Base-by-base conservation (phyloP, 2,113 vertebrate genomes). In the Ammospiza caudacuta region DNA sequence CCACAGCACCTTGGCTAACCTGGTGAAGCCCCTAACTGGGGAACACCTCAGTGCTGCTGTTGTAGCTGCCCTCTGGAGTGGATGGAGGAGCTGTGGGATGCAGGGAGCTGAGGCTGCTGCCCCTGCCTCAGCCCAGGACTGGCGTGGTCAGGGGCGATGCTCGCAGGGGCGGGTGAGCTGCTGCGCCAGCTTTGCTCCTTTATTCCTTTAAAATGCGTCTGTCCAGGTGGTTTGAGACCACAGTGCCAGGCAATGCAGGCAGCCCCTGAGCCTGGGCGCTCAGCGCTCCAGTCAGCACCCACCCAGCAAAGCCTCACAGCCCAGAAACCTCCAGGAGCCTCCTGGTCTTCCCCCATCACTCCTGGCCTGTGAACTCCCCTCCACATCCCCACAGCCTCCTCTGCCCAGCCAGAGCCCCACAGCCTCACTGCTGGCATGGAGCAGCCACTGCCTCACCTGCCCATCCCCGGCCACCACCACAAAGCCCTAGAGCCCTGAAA, bases 281-380 rank as follows among this genome's bases (percentile, higher is more conserved):
- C 92, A 85, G 39, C 39, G 21, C 16, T 10, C 16, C 0, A 1
- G 17, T n/a, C 1, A 2, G 63, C 27, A 46, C n/a, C 33, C 39
- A 28, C 15, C 37, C 43, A 41, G 35, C 25, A 63, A 78, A 68
- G 43, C 1, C 0, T 21, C 0, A 0, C n/a, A 59, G 13, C 52
- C 24, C 57, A 37, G 46, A 52, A 0, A 0, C 20, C 64, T 67
- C 27, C 10, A 2, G 69, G 61, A 92, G 22, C 78, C 20, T 83
- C 51, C 63, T 9, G 39, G 51, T 70, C 31, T 18, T 90, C 5
- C n/a, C 31, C 9, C 29, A 35, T 55, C 3, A 0, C 6, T 11
- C 35, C 47, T 12, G 44, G 47, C 17, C 61, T 47, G 37, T 1
- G 2, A 68, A 25, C 9, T 78, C 29, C 39, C 15, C 5, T 83